Base-by-base conservation (phyloP, 2,113 vertebrate species). In the Charina bottae region DNA sequence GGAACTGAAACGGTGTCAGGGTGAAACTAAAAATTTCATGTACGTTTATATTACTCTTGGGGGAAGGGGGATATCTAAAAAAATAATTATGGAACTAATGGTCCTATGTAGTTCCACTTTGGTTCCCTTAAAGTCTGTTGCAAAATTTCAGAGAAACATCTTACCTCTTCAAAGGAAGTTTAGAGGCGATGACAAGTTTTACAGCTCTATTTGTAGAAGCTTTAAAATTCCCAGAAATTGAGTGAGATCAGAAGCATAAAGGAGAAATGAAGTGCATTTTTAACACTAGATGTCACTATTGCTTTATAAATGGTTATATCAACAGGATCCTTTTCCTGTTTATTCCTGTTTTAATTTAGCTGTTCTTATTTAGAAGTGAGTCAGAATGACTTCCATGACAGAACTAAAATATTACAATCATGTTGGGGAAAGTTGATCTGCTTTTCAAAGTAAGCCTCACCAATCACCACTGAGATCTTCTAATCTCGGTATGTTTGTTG, bases 261-360 rank as follows among this genome's bases (percentile, higher is more conserved):
- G 4, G 23, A 0, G 0, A 19, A 5, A 8, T 9, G 2, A 1
- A 0, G 6, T 64, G 62, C 0, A 12, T 19, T 64, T 60, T 56
- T 84, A 59, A 89, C 93, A 1, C 94, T 88, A 95, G 94, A 17
- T 90, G 94, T 94, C 93, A 62, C 86, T 93, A 13, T 91, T 21
- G 46, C 0, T 21, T 11, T 10, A 12, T 4, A 55, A 23, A 6
- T 0, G 0, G 13, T 64, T 49, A 56, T 33, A 19, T 85, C 78
- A 37, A 1, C 11, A 21, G 7, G 33, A 21, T 7, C 33, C 68
- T 6, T 78, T 42, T 78, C 17, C 7, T 78, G 42, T 9, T 78
- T 21, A 37, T 19, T 78, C 72, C 33, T 21, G 17, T 37, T 78
- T 78, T 42, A 42, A 78, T 78, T 78, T 78, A 78, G 72, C 19